These are phyloP conservation scores for Clarias batrachus DNA, from an alignment of 2,113 vertebrate species.

Conservation along the genomic window DNA sequence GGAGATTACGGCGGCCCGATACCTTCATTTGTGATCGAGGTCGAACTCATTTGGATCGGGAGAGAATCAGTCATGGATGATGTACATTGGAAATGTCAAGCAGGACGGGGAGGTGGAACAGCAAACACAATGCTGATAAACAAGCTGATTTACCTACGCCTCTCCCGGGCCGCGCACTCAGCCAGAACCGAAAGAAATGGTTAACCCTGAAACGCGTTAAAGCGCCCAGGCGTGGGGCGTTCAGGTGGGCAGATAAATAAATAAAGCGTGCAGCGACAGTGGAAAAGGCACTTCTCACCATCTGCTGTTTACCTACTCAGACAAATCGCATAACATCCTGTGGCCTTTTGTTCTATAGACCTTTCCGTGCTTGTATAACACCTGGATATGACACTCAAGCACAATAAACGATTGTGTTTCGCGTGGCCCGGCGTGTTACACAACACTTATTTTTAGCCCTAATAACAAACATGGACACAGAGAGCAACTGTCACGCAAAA, in stretches of 20 bases:
- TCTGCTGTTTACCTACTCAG: constrained; percentile 72
- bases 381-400: constrained; percentile 46
- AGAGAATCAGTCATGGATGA: constrained; percentile 74
- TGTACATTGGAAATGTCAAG: constrained; percentile 70
- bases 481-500: neutral
- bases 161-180: constrained; percentile 65
- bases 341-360: constrained; percentile 61
- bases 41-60: constrained; percentile 62
- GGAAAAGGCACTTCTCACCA: constrained; percentile 64
- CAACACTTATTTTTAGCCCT: constrained; percentile 19
- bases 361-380: constrained; percentile 42
- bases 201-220: constrained; percentile 64
- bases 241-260: constrained; percentile 72
- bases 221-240: constrained; percentile 63
- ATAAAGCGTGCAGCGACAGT: constrained; percentile 53
- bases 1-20: constrained; percentile 54
- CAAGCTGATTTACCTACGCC: constrained; percentile 69
- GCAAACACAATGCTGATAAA: constrained; percentile 71
- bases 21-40: constrained; percentile 55
- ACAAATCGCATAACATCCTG: constrained; percentile 54
- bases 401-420: constrained; percentile 32
- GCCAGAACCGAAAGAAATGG: constrained; percentile 64
- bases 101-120: constrained; percentile 58
- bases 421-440: constrained; percentile 11
- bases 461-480: neutral